Evolutionary conservation across 2,888 invertebrate genomes (phyloP).

Genomic region (Folsomia candida): DNA sequence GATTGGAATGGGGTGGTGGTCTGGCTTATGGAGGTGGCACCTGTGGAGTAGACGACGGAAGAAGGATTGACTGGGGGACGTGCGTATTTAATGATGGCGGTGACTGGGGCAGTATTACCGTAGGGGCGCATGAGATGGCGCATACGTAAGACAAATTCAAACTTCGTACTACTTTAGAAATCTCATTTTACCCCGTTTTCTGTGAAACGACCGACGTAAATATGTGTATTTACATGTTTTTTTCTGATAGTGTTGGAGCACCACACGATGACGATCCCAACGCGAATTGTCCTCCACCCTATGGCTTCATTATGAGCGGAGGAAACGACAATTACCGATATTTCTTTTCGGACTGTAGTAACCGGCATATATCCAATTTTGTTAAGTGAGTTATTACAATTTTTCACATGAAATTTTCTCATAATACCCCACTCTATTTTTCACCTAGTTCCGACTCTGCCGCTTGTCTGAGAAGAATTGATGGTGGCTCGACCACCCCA

Average conservation of each 20-base stretch:
- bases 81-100: constrained; percentile 35
- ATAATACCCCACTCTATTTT: neutral
- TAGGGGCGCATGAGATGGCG: constrained; percentile 39
- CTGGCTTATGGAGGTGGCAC: constrained; percentile 30
- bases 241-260: constrained; percentile 26
- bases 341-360: constrained; percentile 38
- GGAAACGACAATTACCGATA: constrained; percentile 28
- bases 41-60: constrained; percentile 15
- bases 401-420: neutral
- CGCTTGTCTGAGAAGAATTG: constrained; percentile 23
- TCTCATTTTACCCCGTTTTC: neutral
- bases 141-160: constrained; percentile 20
- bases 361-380: constrained; percentile 23
- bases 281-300: constrained; percentile 29
- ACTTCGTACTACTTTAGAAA: neutral
- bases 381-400: constrained; percentile 20
- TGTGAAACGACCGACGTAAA: neutral
- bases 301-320: no score
- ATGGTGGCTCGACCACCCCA: neutral
- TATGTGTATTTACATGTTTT: neutral
- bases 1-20: constrained; percentile 42
- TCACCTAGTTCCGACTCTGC: constrained; percentile 19
- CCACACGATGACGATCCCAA: constrained; percentile 37
- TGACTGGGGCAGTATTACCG: constrained; percentile 26
- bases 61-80: constrained; percentile 17